Evolutionary conservation across 2,797 vertebrate species (phyloP).

Genomic region (Onychomys torridus): DNA sequence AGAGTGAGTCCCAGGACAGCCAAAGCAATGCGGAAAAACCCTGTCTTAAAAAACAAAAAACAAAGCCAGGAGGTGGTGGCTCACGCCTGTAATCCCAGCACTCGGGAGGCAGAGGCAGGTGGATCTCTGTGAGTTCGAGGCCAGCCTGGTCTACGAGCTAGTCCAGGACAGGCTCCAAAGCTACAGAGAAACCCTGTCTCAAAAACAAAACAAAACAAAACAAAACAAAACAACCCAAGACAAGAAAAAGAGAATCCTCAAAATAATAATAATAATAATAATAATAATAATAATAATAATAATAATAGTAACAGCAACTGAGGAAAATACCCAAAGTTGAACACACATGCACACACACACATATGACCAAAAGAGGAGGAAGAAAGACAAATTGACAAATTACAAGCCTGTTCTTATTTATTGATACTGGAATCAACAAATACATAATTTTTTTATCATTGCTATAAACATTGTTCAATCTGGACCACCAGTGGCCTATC

Average conservation of each 20-base stretch:
- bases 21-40: not conserved
- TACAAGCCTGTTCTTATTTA: not conserved
- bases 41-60: not conserved
- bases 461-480: not conserved
- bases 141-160: not conserved
- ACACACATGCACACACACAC: not conserved
- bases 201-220: no score
- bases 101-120: not conserved
- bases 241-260: not conserved
- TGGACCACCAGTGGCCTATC: no score
- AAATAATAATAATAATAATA: not conserved
- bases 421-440: not conserved
- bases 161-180: not conserved
- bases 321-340: not conserved
- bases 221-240: not conserved
- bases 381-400: not conserved
- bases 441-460: not conserved
- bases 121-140: not conserved
- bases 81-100: not conserved
- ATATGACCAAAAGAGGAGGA: not conserved
- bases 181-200: not conserved
- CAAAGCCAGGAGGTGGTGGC: not conserved
- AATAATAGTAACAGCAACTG: not conserved
- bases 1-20: not conserved
- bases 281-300: not conserved